Conservation (phyloP, 2,113 vertebrate genomes). For the Gallinago paraguaiae region DNA sequence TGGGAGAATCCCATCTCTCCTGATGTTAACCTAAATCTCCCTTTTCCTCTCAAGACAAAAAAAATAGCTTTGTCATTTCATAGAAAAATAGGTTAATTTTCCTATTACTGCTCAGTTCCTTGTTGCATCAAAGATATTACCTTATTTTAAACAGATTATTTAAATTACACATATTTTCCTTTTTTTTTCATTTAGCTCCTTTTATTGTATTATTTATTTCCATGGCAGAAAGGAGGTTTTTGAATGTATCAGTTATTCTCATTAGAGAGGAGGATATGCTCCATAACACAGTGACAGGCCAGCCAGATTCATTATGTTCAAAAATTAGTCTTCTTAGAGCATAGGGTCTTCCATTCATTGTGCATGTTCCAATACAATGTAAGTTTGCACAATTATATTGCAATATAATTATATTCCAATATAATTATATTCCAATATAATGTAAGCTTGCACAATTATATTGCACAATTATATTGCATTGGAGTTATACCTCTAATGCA, state of each 20-base stretch:
- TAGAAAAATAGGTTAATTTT: neutral
- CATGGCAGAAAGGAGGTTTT: neutral
- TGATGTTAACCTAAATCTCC: neutral
- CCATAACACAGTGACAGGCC: neutral
- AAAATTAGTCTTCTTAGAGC: neutral
- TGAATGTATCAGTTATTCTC: neutral
- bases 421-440: too few species aligned
- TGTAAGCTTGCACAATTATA: too few species aligned
- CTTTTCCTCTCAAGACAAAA: neutral
- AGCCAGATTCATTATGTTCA: neutral
- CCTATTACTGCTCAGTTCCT: neutral
- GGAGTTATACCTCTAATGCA: neutral
- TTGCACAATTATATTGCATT: too few species aligned
- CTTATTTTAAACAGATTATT: neutral
- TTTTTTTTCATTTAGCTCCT: neutral
- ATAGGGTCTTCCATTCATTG: neutral
- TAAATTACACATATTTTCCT: neutral
- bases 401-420: too few species aligned
- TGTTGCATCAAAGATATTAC: neutral
- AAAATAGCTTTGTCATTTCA: neutral
- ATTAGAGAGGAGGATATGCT: neutral
- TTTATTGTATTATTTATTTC: conserved; percentile 43
- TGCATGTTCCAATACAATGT: neutral
- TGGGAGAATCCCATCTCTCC: neutral
- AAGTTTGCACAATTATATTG: neutral